Evolutionary conservation across 2,113 vertebrate species (phyloP), one percentile per base, ranked within the genome.

Genomic region (Ctenodactylus gundi): DNA sequence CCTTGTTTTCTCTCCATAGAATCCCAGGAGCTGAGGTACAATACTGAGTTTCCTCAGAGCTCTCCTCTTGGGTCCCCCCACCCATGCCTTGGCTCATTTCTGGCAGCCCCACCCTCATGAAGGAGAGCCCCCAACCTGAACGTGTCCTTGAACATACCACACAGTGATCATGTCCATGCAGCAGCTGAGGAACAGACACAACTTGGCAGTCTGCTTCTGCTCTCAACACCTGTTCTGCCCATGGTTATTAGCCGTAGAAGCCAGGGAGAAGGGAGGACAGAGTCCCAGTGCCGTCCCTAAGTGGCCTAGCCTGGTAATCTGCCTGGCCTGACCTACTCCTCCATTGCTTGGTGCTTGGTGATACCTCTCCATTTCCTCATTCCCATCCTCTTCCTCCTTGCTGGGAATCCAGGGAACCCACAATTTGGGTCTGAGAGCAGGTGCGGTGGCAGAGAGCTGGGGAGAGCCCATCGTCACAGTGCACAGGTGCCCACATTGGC

Each of bases 321-420:
- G 8, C 44, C 62, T 53, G n/a, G 65, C 72, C 62, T 78, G 7
- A 5, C 49, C 85, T 93, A 55, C 97, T 93, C 60, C 1, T n/a
- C 58, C 62, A 46, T 97, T 95, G 58, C 96, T 87, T 94, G 94
- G 93, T 93, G 93, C 90, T 93, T 70, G 87, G 85, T 94, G 97
- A 94, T 87, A 51, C 58, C 90, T 94, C 94, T 95, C 88, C 91
- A 86, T 89, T 92, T 41, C 44, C 64, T 49, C 11, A 2, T 12
- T 77, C 67, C 31, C 31, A 13, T 84, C 23, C 88, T 88, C 36
- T 46, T 93, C 82, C 29, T 51, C 41, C 31, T 44, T 7, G 36
- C 55, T 67, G 46, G 57, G 20, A 46, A 53, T 0, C 82, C 77
- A 2, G 1, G 25, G 84, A 72, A 51, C 88, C 15, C 49, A 41